Evolutionary conservation across 2,797 vertebrate genomes (phyloP).

Genomic region (Tenualosa ilisha): DNA sequence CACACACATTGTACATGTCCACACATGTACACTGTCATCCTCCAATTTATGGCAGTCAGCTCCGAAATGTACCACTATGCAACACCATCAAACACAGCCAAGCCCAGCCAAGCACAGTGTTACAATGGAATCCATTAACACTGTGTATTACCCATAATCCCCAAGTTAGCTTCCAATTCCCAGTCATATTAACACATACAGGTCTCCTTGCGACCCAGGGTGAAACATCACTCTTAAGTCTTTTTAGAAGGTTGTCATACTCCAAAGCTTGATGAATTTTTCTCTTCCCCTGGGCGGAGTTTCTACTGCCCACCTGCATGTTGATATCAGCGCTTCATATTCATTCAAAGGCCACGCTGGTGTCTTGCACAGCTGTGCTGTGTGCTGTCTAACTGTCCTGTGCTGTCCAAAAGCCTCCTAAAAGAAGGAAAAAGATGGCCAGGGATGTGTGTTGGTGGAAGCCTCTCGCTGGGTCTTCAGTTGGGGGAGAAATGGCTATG

Average conservation of each 20-base stretch:
- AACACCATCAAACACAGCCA: background rate
- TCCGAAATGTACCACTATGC: background rate
- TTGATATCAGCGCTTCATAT: conserved; percentile 62
- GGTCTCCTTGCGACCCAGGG: background rate
- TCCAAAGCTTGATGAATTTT: conserved; percentile 49
- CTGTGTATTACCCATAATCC: background rate
- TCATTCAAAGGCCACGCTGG: background rate
- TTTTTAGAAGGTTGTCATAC: conserved; percentile 53
- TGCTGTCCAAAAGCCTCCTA: too few relatives aligned
- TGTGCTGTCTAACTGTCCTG: conserved; percentile 40
- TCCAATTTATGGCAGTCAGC: background rate
- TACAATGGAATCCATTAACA: conserved; percentile 22
- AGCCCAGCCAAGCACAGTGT: background rate
- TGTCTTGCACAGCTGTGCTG: conserved; percentile 55
- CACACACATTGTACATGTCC: background rate
- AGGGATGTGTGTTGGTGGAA: conserved; percentile 49
- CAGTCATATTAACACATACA: conserved; percentile 28
- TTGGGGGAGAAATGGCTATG: conserved; percentile 23
- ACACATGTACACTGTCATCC: background rate
- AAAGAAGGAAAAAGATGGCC: background rate
- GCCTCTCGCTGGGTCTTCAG: conserved; percentile 28
- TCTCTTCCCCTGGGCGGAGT: conserved; percentile 45
- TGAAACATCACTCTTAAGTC: conserved; percentile 32
- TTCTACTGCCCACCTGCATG: conserved; percentile 55
- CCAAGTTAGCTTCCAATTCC: background rate